Conservation (phyloP, 2,797 vertebrate species). For the Sternotherus odoratus region DNA sequence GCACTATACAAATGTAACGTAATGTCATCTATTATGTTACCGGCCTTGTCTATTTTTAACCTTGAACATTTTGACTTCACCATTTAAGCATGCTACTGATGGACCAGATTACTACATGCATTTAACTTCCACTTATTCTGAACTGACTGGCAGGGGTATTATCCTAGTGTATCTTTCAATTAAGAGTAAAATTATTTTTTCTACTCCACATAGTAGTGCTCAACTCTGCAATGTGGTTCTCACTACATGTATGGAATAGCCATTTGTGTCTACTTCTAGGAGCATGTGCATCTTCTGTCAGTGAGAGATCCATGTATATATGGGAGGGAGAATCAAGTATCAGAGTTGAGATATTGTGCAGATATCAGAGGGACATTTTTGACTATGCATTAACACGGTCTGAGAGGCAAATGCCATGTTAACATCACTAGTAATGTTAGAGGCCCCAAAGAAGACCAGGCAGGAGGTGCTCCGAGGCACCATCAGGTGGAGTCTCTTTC, state of each 20-base stretch:
- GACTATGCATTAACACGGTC: no score
- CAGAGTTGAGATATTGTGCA: neutral
- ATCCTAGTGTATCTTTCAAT: neutral
- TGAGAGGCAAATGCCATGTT: neutral
- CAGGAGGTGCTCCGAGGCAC: neutral
- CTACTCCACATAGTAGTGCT: neutral
- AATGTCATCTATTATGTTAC: neutral
- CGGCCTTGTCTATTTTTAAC: neutral
- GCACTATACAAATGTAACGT: neutral
- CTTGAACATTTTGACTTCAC: neutral
- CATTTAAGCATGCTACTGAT: neutral
- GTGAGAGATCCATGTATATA: neutral
- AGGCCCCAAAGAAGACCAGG: neutral
- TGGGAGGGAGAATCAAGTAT: conserved; percentile 33
- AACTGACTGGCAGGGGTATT: neutral
- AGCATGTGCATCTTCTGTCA: neutral
- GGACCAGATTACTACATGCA: neutral
- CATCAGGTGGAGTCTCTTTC: neutral
- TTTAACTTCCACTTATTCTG: neutral
- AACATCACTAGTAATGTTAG: neutral
- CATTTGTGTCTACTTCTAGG: neutral
- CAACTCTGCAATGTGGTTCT: neutral
- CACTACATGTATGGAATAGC: neutral
- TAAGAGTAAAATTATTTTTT: neutral
- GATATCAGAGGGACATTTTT: neutral